Percentiles rank a stretch among this genome's conserved stretches.
These are phyloP conservation scores for Dipus sagitta DNA, from an alignment of 2,797 vertebrate species.

Conservation along the genomic window DNA sequence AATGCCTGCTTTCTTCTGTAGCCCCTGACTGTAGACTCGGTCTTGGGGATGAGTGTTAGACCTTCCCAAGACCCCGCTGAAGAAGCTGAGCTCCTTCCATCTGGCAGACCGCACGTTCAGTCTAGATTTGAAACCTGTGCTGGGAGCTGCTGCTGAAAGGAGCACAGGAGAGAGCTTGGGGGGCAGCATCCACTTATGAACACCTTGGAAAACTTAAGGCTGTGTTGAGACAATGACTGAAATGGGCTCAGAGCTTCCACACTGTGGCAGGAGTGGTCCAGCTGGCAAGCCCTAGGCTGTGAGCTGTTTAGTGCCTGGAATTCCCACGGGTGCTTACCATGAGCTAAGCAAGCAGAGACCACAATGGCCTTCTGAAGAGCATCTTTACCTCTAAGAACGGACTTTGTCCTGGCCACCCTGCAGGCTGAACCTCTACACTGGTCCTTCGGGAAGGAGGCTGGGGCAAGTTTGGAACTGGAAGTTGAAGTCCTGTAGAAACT, in stretches of 20 bases:
- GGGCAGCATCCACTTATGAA: conserved; percentile 20
- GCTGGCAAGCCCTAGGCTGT: background rate
- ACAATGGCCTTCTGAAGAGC: background rate
- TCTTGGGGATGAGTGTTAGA: conserved; percentile 71
- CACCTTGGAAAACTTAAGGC: conserved; percentile 50
- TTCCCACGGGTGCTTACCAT: background rate
- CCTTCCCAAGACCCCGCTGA: conserved; percentile 56
- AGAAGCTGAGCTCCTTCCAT: conserved; percentile 47
- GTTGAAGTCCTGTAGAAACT: background rate
- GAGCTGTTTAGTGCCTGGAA: background rate
- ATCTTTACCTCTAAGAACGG: background rate
- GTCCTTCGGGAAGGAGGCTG: background rate
- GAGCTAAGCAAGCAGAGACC: background rate
- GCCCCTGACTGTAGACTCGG: conserved; percentile 74
- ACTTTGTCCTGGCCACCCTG: background rate
- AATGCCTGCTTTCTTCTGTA: conserved; percentile 51
- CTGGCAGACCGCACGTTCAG: background rate
- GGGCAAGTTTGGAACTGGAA: background rate
- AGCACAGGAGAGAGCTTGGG: background rate
- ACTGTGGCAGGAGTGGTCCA: background rate
- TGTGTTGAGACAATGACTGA: background rate
- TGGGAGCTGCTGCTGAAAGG: background rate
- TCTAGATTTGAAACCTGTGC: conserved; percentile 19
- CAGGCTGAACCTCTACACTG: background rate
- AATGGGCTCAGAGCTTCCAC: background rate